phyloP scores from a whole-genome alignment of 2,797 vertebrate genomes.

The Phyllotis vaccarum region DNA sequence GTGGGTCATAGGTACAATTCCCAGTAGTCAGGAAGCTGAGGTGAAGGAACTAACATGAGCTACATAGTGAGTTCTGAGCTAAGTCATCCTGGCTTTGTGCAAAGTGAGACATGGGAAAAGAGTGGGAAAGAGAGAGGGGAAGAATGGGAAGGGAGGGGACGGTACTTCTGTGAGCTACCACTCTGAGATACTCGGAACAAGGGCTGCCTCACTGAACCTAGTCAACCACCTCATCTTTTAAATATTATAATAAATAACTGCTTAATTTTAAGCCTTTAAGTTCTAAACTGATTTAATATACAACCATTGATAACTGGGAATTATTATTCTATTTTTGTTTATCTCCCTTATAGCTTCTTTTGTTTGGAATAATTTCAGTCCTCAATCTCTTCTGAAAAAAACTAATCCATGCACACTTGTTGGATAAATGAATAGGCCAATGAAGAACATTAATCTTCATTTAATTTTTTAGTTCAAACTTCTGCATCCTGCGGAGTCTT shows the following conservation, averaged over 20 bases:
- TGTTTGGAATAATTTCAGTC: slow-evolving; percentile 31
- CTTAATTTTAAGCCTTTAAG: slow-evolving; percentile 25
- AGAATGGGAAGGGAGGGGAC: too few species aligned
- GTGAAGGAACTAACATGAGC: background rate
- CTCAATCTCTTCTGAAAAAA: slow-evolving; percentile 50
- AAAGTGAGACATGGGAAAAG: background rate
- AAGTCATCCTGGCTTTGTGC: background rate
- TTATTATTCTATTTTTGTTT: background rate
- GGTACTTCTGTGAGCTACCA: background rate
- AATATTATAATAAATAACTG: background rate
- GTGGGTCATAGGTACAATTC: background rate
- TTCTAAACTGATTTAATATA: background rate
- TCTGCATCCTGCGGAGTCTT: slow-evolving; percentile 35
- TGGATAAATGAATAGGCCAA: slow-evolving; percentile 22
- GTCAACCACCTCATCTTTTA: background rate
- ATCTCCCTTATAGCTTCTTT: slow-evolving; percentile 11
- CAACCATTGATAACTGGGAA: background rate
- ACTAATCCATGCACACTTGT: slow-evolving; percentile 52
- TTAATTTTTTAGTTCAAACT: slow-evolving; percentile 54
- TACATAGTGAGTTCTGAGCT: background rate
- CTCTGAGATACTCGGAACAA: background rate
- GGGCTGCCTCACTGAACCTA: background rate
- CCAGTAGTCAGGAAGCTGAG: background rate
- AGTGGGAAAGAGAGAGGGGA: background rate
- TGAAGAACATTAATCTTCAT: slow-evolving; percentile 2